A percentile compares a stretch with the other conserved stretches of the same genome.
phyloP scores from a whole-genome alignment of 2,888 invertebrate species.

The Slavum lentiscoides region DNA sequence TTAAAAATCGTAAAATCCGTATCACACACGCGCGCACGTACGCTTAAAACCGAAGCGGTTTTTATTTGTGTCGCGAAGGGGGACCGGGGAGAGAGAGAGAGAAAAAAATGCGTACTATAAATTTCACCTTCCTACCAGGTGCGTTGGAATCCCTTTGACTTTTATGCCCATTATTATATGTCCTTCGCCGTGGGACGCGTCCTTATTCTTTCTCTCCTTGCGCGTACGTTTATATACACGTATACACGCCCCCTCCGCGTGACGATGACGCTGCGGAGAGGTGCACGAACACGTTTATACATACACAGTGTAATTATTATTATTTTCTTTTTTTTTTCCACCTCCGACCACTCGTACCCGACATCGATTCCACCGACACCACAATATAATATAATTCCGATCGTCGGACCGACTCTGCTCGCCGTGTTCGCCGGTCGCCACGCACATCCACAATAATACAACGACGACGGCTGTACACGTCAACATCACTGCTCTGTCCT shows the following conservation, averaged over 20 bases:
- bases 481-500: too few relatives aligned
- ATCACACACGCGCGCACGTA: neutral
- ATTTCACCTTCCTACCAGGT: conserved; percentile 53
- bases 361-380: neutral
- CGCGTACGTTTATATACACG: neutral
- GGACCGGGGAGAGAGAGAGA: neutral
- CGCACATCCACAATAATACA: too few relatives aligned
- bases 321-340: conserved; percentile 14
- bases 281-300: conserved; percentile 10
- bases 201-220: neutral
- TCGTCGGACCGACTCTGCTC: neutral
- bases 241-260: neutral
- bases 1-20: conserved; percentile 53
- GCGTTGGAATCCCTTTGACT: conserved; percentile 51
- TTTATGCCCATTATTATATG: conserved; percentile 47
- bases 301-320: conserved; percentile 20
- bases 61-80: conserved; percentile 39
- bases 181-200: conserved; percentile 39
- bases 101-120: conserved; percentile 43
- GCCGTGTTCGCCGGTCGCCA: too few relatives aligned
- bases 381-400: too few relatives aligned
- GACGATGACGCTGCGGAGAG: neutral
- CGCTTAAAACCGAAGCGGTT: conserved; percentile 50
- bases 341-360: neutral
- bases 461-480: too few relatives aligned